Evolutionary conservation across 2,113 vertebrate genomes (phyloP).

Genomic region (Onychorhynchus coronatus): DNA sequence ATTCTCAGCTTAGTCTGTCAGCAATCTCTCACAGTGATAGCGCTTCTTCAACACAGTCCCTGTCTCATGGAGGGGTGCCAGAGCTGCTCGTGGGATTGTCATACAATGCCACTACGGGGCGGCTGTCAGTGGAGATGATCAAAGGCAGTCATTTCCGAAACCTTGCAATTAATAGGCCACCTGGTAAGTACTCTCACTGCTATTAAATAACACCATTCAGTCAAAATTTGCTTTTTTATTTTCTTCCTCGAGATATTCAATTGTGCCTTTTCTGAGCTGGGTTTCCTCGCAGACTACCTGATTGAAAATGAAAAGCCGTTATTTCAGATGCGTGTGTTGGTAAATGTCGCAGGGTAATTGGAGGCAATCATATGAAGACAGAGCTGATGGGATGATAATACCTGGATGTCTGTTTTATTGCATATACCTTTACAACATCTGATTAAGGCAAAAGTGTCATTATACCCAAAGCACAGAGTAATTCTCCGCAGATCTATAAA

Average conservation of each 20-base stretch:
- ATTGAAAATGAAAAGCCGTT: background rate
- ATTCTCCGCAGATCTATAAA: background rate
- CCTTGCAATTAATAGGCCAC: constrained; percentile 88
- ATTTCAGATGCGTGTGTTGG: background rate
- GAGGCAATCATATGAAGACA: background rate
- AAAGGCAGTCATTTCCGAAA: constrained; percentile 98
- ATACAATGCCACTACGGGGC: constrained; percentile 93
- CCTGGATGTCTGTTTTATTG: background rate
- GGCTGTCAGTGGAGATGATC: constrained; percentile 94
- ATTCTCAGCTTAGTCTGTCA: constrained; percentile 86
- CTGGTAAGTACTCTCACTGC: constrained; percentile 78
- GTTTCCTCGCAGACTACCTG: background rate
- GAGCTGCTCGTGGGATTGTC: constrained; percentile 92
- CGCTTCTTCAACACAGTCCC: constrained; percentile 88
- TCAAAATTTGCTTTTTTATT: constrained; percentile 20
- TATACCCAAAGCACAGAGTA: background rate
- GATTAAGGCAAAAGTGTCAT: background rate
- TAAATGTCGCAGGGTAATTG: background rate
- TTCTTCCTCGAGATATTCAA: background rate
- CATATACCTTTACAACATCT: background rate
- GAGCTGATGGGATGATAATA: background rate
- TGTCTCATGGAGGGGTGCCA: constrained; percentile 90
- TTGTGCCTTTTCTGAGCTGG: background rate
- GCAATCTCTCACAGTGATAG: constrained; percentile 88
- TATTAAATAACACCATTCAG: background rate